These are phyloP conservation scores for Hirtodrosophila duncani DNA, from an alignment of 2,888 invertebrate species.

Conservation along the genomic window DNA sequence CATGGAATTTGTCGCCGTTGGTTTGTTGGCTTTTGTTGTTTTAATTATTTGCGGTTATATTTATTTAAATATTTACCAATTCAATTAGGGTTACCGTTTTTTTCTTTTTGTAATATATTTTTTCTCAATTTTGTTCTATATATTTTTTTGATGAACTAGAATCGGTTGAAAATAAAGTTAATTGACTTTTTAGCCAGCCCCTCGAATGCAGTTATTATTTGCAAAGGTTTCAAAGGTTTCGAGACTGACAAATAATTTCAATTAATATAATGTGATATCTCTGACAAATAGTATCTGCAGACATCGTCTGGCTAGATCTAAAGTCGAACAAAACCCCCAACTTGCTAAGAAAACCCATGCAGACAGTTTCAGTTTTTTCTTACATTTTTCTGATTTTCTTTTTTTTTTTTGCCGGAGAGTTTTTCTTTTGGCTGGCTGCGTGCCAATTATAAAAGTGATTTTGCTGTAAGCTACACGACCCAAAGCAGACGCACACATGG, in stretches of 20 bases:
- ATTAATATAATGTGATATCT: conserved; percentile 68
- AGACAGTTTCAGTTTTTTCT: conserved; percentile 34
- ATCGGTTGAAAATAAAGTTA: no score
- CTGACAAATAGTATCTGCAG: conserved; percentile 64
- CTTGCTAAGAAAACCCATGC: conserved; percentile 37
- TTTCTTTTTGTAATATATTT: conserved; percentile 35
- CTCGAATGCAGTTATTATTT: background rate
- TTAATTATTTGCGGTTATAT: conserved; percentile 73
- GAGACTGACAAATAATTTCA: conserved; percentile 51
- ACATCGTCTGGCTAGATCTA: conserved; percentile 55
- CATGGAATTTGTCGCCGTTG: conserved; percentile 48
- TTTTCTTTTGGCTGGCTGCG: conserved; percentile 67
- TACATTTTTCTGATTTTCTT: conserved; percentile 8
- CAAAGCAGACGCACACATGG: conserved; percentile 53
- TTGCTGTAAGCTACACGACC: conserved; percentile 71
- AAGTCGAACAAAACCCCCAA: no score
- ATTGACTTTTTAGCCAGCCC: conserved; percentile 41
- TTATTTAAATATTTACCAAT: conserved; percentile 74
- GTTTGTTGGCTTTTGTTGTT: conserved; percentile 63
- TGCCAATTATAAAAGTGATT: conserved; percentile 72
- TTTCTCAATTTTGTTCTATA: conserved; percentile 18
- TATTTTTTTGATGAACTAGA: no score
- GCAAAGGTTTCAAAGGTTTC: background rate
- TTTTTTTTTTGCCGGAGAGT: conserved; percentile 31
- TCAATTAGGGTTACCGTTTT: conserved; percentile 55